Base-by-base conservation (phyloP, 1,140 invertebrate genomes). In the Eulimnadia texana region DNA sequence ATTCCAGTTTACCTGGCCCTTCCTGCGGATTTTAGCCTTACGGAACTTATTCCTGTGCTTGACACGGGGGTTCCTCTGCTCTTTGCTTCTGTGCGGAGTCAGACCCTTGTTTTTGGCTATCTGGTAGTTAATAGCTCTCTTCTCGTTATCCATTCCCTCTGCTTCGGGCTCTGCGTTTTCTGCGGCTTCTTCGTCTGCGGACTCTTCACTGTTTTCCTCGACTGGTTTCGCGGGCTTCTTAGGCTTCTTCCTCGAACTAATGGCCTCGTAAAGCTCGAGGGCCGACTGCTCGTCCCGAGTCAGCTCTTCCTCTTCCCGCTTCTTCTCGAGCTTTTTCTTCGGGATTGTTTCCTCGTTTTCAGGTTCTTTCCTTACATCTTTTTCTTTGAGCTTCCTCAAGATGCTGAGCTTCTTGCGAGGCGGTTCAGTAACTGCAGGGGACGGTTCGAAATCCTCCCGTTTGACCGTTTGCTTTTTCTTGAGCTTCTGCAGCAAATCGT, bases 101-200 rank as follows among this genome's bases (percentile, higher is more conserved):
- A 97, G 76, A 47, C 93, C 93, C 75, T 93, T 95, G 69, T 98
- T 98, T 73, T 96, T 96, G 9, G 86, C 83, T 68, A 96, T 96
- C 80, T 93, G 79, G 71, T 92, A 92, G 19, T 86, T 94, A 65
- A 96, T 94, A 56, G 80, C 80, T 68, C 93, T 77, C 69, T 90
- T 93, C 29, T 76, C 80, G 28, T 69, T 66, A 19, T 69, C 67
- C 25, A 64, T 66, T 63, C 66, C 66, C 56, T 65, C 66, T 55
- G 68, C 68, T 2, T 66, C 65, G 22, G 13, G 49, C 62, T 52
- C 49, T 47, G 9, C 33, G 69, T 27, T 65, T 64, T 28, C 64
- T 65, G 11, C 64, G 16, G 55, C 54, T 9, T 65, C 66, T 63
- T 64, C 64, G n/a, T 61, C 62, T 9, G 33, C 42, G 19, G 25